Evolutionary conservation across 2,797 vertebrate species (phyloP).

Genomic region (Paguma larvata): DNA sequence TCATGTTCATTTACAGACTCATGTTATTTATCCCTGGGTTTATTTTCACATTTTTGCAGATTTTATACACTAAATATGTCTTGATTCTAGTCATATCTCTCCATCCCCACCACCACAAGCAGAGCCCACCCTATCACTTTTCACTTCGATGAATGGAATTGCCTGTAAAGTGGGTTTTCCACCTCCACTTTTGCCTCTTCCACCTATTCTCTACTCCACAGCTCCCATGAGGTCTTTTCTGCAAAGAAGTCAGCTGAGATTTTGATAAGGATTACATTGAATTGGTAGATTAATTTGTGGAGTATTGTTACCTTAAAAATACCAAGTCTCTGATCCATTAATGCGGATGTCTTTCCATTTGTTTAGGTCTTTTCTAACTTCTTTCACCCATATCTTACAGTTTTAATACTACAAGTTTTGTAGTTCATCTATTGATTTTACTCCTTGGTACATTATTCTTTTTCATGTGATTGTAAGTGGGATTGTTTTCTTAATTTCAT

Average conservation of each 20-base stretch:
- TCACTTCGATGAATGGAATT: not conserved
- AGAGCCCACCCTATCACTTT: not conserved
- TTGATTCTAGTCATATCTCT: not conserved
- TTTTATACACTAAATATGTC: not conserved
- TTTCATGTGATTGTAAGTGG: not conserved
- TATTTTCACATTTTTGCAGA: constrained; percentile 39
- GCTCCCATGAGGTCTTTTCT: not conserved
- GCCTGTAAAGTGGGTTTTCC: not conserved
- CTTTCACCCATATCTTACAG: not conserved
- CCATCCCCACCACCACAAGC: too few species aligned
- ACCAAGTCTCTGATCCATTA: not conserved
- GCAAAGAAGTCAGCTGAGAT: not conserved
- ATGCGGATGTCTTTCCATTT: not conserved
- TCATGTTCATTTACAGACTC: constrained; percentile 51
- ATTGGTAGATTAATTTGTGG: not conserved
- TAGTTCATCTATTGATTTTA: not conserved
- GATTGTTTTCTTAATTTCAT: constrained; percentile 8
- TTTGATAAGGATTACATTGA: not conserved
- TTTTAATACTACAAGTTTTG: not conserved
- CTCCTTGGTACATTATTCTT: not conserved
- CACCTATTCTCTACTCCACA: not conserved
- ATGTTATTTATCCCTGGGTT: not conserved
- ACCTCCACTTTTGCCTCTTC: not conserved
- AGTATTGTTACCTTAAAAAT: not conserved
- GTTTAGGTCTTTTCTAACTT: not conserved